Evolutionary conservation across 2,113 vertebrate species (phyloP).

Genomic region (Laterallus jamaicensis): DNA sequence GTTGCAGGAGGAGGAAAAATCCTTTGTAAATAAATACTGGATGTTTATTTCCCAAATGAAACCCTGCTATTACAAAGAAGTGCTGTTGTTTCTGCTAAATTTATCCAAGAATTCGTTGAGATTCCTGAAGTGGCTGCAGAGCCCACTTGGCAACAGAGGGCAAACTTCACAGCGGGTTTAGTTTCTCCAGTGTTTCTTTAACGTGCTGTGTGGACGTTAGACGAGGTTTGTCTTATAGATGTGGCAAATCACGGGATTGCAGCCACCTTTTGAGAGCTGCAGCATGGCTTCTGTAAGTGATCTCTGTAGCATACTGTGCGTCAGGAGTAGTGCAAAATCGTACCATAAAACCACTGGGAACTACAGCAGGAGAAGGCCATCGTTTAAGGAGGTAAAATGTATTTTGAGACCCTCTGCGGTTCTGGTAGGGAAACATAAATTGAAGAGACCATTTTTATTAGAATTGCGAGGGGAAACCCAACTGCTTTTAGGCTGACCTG

Average conservation of each 20-base stretch:
- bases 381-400: background rate
- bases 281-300: background rate
- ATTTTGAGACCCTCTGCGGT: background rate
- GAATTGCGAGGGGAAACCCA: background rate
- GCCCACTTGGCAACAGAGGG: background rate
- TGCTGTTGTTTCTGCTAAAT: conserved; percentile 42
- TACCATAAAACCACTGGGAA: background rate
- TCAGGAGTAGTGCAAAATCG: background rate
- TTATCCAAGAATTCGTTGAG: background rate
- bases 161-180: background rate
- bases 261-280: background rate
- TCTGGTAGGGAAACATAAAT: background rate
- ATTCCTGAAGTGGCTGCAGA: background rate
- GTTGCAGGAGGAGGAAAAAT: conserved; percentile 37
- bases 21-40: conserved; percentile 51
- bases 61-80: conserved; percentile 5
- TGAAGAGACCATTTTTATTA: background rate
- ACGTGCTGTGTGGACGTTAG: background rate
- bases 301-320: background rate
- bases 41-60: conserved; percentile 50
- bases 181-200: background rate
- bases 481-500: background rate
- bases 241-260: background rate
- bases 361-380: background rate
- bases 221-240: background rate